Base-by-base conservation (phyloP, 2,113 vertebrate genomes). In the Paraplagusia blochii region DNA sequence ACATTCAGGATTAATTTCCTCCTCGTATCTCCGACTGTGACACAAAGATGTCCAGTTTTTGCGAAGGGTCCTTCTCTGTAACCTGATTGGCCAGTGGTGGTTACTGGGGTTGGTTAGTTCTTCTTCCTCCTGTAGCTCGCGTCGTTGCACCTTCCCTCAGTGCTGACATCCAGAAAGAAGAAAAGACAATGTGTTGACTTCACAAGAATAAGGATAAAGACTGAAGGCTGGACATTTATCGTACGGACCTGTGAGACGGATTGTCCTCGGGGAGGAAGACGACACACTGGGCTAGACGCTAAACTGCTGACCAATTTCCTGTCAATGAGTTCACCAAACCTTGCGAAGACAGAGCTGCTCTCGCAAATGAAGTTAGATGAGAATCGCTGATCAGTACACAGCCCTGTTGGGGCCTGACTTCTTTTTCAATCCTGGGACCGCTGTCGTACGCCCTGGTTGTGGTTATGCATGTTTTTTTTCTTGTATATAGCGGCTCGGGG, bases 401-500 rank as follows among this genome's bases (percentile, higher is more conserved):
- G 1, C 45, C 44, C 19, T 39, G 22, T 29, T 29, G 22, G 22
- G 9, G 36, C 11, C 11, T 11, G 11, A 50, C 19, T 55, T 48
- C 33, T 18, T 12, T 66, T 50, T 18, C 3, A 39, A 36, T 49
- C 44, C 15, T 44, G 42, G 1, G 40, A 33, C 35, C n/a, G 53
- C 9, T 57, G 48, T 52, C 47, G 61, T 55, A 15, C 66, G 29
- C 42, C 42, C 44, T 48, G 33, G 51, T 72, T 55, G 45, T 74
- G 64, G 64, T 77, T 84, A 50, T 81, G 66, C 60, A 78, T 76
- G 58, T 72, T 72, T 67, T 72, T n/a, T 51, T 50, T 76, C 59
- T 68, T 54, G 64, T 76, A 71, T 66, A 69, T 51, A 65, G 59
- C 55, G 61, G 55, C 54, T 48, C 19, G 4, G 63, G 63, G 71